phyloP scores from a whole-genome alignment of 1,140 invertebrate species.

The Leptinotarsa lineolata region DNA sequence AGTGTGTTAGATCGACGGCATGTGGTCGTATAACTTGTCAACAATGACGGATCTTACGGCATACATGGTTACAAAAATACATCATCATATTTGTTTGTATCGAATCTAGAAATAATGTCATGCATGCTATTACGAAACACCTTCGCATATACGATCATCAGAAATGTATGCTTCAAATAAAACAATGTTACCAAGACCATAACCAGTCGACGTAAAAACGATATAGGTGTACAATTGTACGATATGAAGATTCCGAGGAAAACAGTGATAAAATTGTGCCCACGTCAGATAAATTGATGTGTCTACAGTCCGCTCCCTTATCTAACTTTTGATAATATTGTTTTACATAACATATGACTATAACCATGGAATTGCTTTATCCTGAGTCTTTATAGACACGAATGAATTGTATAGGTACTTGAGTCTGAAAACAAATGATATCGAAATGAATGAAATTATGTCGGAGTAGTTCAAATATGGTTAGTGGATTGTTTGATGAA shows the following conservation, averaged over 20 bases:
- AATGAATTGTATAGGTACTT: neutral
- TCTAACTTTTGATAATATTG: conserved; percentile 2
- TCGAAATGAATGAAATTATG: no score
- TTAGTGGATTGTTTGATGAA: no score
- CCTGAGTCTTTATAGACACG: neutral
- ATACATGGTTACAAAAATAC: neutral
- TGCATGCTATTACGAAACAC: neutral
- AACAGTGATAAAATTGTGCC: neutral
- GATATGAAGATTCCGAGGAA: neutral
- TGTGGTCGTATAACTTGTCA: conserved; percentile 31
- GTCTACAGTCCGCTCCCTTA: neutral
- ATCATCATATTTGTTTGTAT: neutral
- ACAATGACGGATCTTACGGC: neutral
- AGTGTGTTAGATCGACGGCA: conserved; percentile 18
- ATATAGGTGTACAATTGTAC: neutral
- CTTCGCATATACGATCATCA: neutral
- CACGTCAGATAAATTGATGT: neutral
- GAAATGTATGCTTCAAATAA: neutral
- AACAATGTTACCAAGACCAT: neutral
- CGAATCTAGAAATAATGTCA: neutral
- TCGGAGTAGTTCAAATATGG: no score
- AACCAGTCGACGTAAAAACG: neutral
- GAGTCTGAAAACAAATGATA: no score
- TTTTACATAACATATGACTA: conserved; percentile 1
- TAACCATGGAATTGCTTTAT: neutral